Evolutionary conservation across 1,140 invertebrate genomes (phyloP).

Genomic region (Philotrypesis tridentata): DNA sequence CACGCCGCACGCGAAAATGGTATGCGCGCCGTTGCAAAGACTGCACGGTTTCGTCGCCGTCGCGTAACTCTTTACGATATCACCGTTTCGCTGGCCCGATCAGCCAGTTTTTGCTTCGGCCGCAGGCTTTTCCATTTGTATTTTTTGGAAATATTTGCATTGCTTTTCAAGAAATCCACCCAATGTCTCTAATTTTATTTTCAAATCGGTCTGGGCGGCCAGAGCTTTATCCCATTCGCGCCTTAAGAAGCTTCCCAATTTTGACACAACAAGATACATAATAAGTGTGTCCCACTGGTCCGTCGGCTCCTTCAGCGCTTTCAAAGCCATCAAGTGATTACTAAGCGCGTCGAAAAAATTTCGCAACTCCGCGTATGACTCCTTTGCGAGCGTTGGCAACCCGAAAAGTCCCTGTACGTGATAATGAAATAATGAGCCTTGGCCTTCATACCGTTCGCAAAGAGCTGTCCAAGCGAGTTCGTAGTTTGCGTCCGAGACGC

Average conservation of each 20-base stretch:
- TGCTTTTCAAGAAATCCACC: constrained; percentile 29
- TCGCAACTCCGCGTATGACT: constrained; percentile 32
- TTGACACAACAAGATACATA: constrained; percentile 46
- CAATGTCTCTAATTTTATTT: background rate
- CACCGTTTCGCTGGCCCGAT: too few species aligned
- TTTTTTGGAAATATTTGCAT: constrained; percentile 27
- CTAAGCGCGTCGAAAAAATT: constrained; percentile 42
- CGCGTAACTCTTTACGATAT: too few species aligned
- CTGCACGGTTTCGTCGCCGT: background rate
- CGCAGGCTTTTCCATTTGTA: too few species aligned
- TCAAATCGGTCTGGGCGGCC: background rate
- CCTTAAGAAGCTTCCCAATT: constrained; percentile 41
- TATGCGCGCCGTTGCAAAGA: too few species aligned
- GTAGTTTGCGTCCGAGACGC: constrained; percentile 56
- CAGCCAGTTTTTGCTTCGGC: too few species aligned
- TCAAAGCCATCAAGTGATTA: constrained; percentile 47
- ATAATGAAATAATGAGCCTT: too few species aligned
- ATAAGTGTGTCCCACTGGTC: constrained; percentile 50
- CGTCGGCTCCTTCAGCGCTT: constrained; percentile 39
- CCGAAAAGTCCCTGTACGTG: constrained; percentile 51
- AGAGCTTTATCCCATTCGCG: constrained; percentile 48
- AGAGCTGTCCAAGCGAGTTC: too few species aligned
- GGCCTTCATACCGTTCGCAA: too few species aligned
- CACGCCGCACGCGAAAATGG: too few species aligned
- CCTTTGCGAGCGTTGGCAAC: constrained; percentile 35